Conservation (phyloP, 2,888 invertebrate genomes). For the Lycocerus yunnanus region DNA sequence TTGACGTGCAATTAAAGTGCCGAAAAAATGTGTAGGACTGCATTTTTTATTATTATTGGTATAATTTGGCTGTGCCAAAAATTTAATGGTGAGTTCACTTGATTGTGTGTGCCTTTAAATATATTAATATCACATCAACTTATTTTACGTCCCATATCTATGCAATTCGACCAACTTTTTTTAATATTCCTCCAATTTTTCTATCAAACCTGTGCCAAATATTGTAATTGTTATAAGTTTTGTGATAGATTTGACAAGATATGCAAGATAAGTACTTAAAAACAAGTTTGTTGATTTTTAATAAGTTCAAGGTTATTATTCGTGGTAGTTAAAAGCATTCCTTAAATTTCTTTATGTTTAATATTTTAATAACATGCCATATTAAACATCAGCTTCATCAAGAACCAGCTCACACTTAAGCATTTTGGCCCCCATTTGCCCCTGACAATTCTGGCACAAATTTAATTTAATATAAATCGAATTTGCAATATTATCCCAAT, state of each 20-base stretch:
- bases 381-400: not conserved
- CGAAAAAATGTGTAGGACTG: conserved; percentile 44
- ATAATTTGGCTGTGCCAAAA: conserved; percentile 48
- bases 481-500: not conserved
- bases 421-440: not conserved
- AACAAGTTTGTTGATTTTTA: conserved; percentile 4
- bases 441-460: not conserved
- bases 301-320: conserved; percentile 23
- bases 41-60: conserved; percentile 44
- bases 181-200: not conserved
- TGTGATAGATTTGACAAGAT: not conserved
- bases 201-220: not conserved
- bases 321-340: conserved; percentile 3
- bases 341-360: not conserved
- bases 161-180: not conserved
- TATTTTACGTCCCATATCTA: not conserved
- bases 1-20: conserved; percentile 32
- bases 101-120: not conserved
- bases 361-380: not conserved
- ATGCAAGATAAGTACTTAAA: not conserved
- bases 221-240: not conserved
- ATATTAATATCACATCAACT: not conserved
- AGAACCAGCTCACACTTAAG: not conserved
- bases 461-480: not conserved
- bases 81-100: conserved; percentile 43